Evolutionary conservation across 2,888 invertebrate species (phyloP).

Genomic region (Iphiclides podalirius): DNA sequence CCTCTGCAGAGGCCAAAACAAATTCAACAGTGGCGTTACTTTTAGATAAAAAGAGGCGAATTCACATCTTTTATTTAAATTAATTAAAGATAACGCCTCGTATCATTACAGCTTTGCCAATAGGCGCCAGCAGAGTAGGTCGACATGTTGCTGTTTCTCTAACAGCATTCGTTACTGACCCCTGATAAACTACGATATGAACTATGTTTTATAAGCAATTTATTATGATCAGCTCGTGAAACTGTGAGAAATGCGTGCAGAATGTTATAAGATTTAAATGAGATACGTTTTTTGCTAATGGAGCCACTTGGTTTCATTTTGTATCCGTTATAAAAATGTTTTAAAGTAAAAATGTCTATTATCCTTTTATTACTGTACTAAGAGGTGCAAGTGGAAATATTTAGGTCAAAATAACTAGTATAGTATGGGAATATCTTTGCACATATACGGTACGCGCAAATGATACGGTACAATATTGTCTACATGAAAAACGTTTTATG

Average conservation of each 20-base stretch:
- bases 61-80: slow-evolving; percentile 38
- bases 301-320: too few species aligned
- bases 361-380: too few species aligned
- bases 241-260: slow-evolving; percentile 37
- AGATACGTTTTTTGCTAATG: too few species aligned
- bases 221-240: slow-evolving; percentile 42
- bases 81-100: slow-evolving; percentile 33
- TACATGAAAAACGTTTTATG: too few species aligned
- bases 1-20: slow-evolving; percentile 23
- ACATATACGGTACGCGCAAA: too few species aligned
- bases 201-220: slow-evolving; percentile 51
- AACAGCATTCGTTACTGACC: slow-evolving; percentile 60
- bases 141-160: slow-evolving; percentile 54
- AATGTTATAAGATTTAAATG: neutral
- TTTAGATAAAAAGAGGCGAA: slow-evolving; percentile 22
- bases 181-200: slow-evolving; percentile 61
- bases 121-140: slow-evolving; percentile 56
- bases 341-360: too few species aligned
- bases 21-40: slow-evolving; percentile 28
- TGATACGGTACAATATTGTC: too few species aligned
- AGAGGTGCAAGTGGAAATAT: too few species aligned
- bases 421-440: too few species aligned
- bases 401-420: too few species aligned
- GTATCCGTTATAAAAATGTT: too few species aligned
- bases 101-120: slow-evolving; percentile 39